These are phyloP conservation scores for Platanista minor DNA, from an alignment of 2,113 vertebrate species.

Conservation along the genomic window DNA sequence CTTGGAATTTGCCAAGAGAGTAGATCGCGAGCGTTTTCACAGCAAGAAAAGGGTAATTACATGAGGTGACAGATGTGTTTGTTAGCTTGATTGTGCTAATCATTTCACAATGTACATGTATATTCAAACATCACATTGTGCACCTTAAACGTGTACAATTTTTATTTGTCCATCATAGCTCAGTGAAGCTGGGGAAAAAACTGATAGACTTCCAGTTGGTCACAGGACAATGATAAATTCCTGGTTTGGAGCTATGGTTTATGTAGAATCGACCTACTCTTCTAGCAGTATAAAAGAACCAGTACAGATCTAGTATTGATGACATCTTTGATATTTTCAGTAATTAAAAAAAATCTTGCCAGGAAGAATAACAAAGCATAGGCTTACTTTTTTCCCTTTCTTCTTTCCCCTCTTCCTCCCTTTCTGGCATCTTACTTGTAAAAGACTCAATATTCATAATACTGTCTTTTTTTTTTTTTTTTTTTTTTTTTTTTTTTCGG, in stretches of 20 bases:
- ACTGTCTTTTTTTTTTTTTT: too few species aligned
- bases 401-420: neutral
- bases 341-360: neutral
- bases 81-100: neutral
- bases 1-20: neutral
- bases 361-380: neutral
- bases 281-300: neutral
- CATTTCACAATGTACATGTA: neutral
- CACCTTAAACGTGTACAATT: neutral
- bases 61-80: neutral
- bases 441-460: conserved; percentile 3
- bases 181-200: neutral
- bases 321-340: neutral
- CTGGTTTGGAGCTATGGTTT: neutral
- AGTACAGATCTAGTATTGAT: neutral
- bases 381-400: neutral
- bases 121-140: neutral
- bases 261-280: neutral
- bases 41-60: neutral
- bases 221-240: neutral
- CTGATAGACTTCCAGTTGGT: neutral
- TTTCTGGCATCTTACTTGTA: neutral
- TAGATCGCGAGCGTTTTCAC: neutral
- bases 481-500: too few species aligned
- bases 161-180: neutral